These are phyloP conservation scores for Rhizoglyphus robini DNA, from an alignment of 1,140 invertebrate species.

Conservation along the genomic window DNA sequence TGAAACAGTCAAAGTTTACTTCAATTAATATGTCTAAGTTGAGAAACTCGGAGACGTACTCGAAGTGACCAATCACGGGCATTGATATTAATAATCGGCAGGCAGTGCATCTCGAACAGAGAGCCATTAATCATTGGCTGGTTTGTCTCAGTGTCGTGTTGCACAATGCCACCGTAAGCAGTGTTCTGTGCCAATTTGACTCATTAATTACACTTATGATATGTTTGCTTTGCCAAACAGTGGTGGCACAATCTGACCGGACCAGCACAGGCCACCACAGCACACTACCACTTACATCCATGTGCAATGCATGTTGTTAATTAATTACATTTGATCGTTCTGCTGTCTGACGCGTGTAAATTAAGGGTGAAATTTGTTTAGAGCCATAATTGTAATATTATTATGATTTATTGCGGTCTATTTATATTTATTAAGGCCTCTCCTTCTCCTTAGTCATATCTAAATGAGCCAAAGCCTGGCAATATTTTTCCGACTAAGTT, in stretches of 20 bases:
- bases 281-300: no score
- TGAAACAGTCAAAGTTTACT: not conserved
- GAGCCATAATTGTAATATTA: conserved; percentile 10
- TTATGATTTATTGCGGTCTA: conserved; percentile 7
- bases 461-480: not conserved
- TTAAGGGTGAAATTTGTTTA: not conserved
- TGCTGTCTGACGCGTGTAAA: not conserved
- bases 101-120: no score
- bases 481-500: no score
- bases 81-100: not conserved
- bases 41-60: not conserved
- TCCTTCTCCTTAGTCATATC: not conserved
- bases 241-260: no score
- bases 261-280: no score
- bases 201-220: conserved; percentile 7
- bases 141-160: conserved; percentile 4
- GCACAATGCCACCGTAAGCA: not conserved
- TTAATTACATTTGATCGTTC: not conserved
- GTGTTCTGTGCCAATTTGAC: not conserved
- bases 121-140: conserved; percentile 4
- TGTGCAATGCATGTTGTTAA: not conserved
- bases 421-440: not conserved
- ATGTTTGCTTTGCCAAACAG: not conserved
- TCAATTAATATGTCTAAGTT: not conserved
- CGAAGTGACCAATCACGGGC: not conserved